Evolutionary conservation across 2,113 vertebrate genomes (phyloP), one percentile per base, ranked within the genome.

Genomic region (Archocentrus centrarchus): DNA sequence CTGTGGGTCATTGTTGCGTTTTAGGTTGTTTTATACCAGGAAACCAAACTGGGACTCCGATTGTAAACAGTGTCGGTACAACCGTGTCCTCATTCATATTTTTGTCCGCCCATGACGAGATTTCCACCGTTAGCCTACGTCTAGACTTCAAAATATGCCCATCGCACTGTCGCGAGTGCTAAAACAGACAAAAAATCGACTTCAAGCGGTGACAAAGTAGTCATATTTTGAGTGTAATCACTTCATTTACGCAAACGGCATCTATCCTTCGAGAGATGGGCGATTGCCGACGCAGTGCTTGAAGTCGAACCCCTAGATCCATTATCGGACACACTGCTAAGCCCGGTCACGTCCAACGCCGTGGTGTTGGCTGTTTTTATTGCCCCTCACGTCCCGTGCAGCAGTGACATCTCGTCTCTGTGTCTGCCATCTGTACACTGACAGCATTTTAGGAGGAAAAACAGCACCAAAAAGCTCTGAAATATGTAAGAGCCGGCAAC

Each of bases 251-350:
- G 75, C 14, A 11, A 79, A 76, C 61, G 83, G 55, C 84, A 62
- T 68, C 61, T 80, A 2, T 83, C 73, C 83, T 59, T 44, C 22
- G 66, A 32, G 55, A 17, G 83, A 86, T 37, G 79, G 35, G 24
- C 77, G 86, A 82, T 55, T 81, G 79, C 80, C 82, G 91, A 91
- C 88, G 88, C 93, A 88, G 78, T 88, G 90, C 92, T 91, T 90
- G 80, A 93, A 94, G 92, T 93, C 91, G 79, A 92, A 11, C 79
- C 88, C 83, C 75, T 89, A 32, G 30, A 77, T 89, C 93, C 92
- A 93, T 89, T 93, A 47, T 92, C 92, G 92, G 93, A 94, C 93
- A 68, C 80, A 39, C 82, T 63, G 85, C 85, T 83, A 73, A 89
- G 83, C 90, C 84, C 88, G 89, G 91, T 93, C 91, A 91, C 91